phyloP scores from a whole-genome alignment of 2,797 vertebrate species.

The Octomys mimax region DNA sequence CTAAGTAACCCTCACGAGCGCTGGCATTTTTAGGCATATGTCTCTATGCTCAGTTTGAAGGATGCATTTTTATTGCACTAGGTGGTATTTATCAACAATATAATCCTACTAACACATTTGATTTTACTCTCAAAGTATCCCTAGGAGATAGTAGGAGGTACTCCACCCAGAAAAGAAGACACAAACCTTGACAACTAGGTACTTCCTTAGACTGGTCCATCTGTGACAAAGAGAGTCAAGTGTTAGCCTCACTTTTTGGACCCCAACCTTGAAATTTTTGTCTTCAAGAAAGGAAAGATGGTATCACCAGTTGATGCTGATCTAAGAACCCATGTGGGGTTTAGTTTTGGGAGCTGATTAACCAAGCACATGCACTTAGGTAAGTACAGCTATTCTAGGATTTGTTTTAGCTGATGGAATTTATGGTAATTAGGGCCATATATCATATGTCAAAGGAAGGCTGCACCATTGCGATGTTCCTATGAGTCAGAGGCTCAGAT shows the following conservation, averaged over 20 bases:
- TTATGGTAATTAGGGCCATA: neutral
- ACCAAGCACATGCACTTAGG: neutral
- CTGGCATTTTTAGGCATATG: neutral
- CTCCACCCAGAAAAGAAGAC: neutral
- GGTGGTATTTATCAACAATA: neutral
- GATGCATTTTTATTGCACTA: neutral
- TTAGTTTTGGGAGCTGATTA: neutral
- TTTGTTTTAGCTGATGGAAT: neutral
- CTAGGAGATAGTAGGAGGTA: neutral
- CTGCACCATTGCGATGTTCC: neutral
- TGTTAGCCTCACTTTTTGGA: neutral
- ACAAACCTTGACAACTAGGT: neutral
- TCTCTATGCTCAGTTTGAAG: neutral
- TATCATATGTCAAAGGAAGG: neutral
- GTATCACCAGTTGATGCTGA: neutral
- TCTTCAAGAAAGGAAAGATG: neutral
- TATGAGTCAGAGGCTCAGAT: neutral
- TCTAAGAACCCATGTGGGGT: neutral
- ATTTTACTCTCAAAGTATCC: neutral
- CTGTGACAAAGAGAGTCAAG: neutral
- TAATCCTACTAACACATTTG: neutral
- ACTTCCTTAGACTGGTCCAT: neutral
- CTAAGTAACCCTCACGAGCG: neutral
- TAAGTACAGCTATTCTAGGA: neutral
- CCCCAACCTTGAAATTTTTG: neutral